phyloP scores from a whole-genome alignment of 2,888 invertebrate species.

The Erebia aethiops region DNA sequence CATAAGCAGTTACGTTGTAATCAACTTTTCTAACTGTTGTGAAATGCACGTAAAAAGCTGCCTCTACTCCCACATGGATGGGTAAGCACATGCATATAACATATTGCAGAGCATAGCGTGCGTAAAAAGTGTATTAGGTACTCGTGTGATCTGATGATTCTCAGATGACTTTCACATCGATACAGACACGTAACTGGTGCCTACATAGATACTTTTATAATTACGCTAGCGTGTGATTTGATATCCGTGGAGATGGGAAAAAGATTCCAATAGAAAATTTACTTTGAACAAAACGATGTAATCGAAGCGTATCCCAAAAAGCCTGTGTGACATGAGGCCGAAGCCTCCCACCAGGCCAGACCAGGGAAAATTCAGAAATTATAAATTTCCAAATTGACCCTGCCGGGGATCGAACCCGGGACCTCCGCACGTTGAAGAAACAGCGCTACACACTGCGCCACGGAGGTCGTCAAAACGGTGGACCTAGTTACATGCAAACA shows the following conservation, averaged over 20 bases:
- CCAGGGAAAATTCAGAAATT: too few species aligned
- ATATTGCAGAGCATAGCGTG: constrained; percentile 52
- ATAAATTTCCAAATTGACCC: too few species aligned
- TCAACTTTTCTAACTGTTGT: constrained; percentile 74
- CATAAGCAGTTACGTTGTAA: constrained; percentile 76
- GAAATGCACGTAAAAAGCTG: constrained; percentile 73
- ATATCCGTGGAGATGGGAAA: constrained; percentile 1
- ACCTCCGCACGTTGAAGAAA: too few species aligned
- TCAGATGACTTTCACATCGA: constrained; percentile 70
- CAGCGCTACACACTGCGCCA: too few species aligned
- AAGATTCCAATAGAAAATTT: background rate
- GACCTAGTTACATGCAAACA: too few species aligned
- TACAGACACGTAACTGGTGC: constrained; percentile 54
- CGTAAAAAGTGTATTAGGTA: constrained; percentile 55
- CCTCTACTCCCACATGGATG: constrained; percentile 71
- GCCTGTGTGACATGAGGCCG: too few species aligned
- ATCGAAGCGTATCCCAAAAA: background rate
- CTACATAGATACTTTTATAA: constrained; percentile 3
- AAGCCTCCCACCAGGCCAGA: too few species aligned
- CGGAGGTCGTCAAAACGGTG: too few species aligned
- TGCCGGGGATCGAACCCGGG: too few species aligned
- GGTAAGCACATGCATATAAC: constrained; percentile 62
- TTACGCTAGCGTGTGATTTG: constrained; percentile 1
- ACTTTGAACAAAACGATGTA: background rate
- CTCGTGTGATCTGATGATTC: constrained; percentile 61